Percentiles rank a stretch among this genome's conserved stretches.
phyloP scores from a whole-genome alignment of 2,113 vertebrate species.

The Silurus asotus region DNA sequence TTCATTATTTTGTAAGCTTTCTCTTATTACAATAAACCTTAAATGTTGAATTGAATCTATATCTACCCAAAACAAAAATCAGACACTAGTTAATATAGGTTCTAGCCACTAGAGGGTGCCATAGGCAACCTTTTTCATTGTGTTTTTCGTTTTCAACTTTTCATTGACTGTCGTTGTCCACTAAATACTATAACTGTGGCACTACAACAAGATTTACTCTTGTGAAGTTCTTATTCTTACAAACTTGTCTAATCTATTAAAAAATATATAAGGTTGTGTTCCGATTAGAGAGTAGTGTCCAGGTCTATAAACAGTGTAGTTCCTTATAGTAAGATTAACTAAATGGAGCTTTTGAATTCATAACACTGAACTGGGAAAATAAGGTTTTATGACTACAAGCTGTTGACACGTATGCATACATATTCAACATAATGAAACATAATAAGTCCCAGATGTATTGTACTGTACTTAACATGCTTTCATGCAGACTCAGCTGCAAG shows the following conservation, averaged over 20 bases:
- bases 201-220: neutral
- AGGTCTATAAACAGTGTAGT: neutral
- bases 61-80: neutral
- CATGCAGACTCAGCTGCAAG: conserved; percentile 16
- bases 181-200: neutral
- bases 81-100: neutral
- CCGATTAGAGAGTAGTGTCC: neutral
- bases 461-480: neutral
- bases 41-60: neutral
- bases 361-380: neutral
- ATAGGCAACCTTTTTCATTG: neutral
- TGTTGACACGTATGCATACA: conserved; percentile 2
- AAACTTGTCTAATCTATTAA: neutral
- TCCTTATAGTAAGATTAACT: neutral
- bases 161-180: neutral
- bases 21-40: neutral
- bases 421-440: neutral
- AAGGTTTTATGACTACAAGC: conserved; percentile 11
- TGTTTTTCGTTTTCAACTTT: neutral
- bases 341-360: neutral
- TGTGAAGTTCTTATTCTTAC: neutral
- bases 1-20: neutral
- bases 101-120: neutral
- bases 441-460: conserved; percentile 17
- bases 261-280: neutral